Conservation (phyloP, 2,113 vertebrate genomes). For the Barnardius zonarius region DNA sequence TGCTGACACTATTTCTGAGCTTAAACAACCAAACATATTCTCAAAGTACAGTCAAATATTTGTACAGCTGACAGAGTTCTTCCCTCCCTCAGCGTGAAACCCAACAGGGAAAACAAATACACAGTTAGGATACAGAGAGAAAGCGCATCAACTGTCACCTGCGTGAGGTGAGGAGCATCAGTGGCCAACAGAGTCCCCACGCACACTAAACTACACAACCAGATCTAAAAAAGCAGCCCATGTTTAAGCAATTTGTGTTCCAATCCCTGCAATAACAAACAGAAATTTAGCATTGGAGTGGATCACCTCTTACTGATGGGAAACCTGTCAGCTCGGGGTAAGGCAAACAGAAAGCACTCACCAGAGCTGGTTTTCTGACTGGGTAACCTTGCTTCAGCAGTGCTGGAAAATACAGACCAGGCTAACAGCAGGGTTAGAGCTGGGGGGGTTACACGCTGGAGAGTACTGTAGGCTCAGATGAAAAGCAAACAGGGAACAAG, state of each 20-base stretch:
- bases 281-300: neutral
- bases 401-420: neutral
- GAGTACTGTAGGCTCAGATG: neutral
- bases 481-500: neutral
- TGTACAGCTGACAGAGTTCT: slow-evolving; percentile 12
- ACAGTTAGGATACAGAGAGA: neutral
- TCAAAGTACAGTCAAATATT: neutral
- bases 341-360: neutral
- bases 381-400: no score
- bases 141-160: neutral
- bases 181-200: neutral
- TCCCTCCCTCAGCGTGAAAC: neutral
- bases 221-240: slow-evolving; percentile 40
- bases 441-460: neutral
- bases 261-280: slow-evolving; percentile 53
- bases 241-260: slow-evolving; percentile 29
- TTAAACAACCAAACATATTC: neutral
- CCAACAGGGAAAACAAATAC: slow-evolving; percentile 13
- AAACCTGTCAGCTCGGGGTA: neutral
- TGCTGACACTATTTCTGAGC: neutral
- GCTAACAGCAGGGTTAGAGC: neutral
- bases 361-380: neutral
- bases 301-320: neutral
- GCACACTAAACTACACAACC: slow-evolving; percentile 11
- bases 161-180: neutral